Evolutionary conservation across 2,888 invertebrate species (phyloP).

Genomic region (Heliconius aoede): DNA sequence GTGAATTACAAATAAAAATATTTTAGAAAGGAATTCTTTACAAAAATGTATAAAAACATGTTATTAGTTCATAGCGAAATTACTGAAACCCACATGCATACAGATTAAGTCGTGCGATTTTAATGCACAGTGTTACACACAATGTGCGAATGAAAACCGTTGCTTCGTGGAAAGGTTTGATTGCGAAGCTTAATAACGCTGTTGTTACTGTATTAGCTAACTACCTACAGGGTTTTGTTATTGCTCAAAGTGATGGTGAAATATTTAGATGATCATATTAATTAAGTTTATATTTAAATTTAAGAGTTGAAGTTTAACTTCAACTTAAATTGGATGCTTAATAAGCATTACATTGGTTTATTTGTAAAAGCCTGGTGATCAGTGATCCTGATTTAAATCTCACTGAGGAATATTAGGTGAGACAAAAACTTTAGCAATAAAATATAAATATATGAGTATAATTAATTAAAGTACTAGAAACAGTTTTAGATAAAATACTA

Average conservation of each 20-base stretch:
- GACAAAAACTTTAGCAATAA: no score
- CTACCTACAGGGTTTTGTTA: constrained; percentile 14
- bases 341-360: no score
- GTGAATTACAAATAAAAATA: not conserved
- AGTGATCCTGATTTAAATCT: no score
- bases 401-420: no score
- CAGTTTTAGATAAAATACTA: no score
- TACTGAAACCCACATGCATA: constrained; percentile 59
- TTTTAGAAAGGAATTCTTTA: not conserved
- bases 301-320: no score
- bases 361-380: no score
- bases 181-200: constrained; percentile 23
- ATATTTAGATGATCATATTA: not conserved
- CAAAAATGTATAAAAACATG: constrained; percentile 10
- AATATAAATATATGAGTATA: no score
- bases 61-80: constrained; percentile 42
- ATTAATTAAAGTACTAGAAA: no score
- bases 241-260: not conserved
- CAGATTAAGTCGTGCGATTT: constrained; percentile 65
- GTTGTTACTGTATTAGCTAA: constrained; percentile 25
- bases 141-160: constrained; percentile 34
- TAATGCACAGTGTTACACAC: constrained; percentile 48
- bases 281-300: not conserved
- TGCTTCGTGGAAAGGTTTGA: constrained; percentile 31
- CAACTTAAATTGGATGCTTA: no score